Evolutionary conservation across 2,888 invertebrate species (phyloP), one percentile per base, ranked within the genome.

Genomic region (Drosophila lutescens): DNA sequence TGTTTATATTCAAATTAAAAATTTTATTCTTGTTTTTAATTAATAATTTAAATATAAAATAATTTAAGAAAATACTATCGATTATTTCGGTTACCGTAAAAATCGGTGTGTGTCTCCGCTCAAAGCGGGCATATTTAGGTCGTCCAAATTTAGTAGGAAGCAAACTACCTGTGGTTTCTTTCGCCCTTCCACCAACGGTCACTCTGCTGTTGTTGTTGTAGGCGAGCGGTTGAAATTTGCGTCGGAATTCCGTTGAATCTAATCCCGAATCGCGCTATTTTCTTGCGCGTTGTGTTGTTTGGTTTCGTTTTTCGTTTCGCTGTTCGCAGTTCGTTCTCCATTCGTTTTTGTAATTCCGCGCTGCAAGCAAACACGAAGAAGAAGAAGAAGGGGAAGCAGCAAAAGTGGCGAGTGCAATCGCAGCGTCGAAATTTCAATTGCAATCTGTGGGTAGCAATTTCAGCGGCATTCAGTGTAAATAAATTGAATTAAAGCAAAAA

Each of bases 401-500:
- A 62, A 66, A 72, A 59, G 63, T 55, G 50, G 65, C 65, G 57
- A 72, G 56, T 58, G 56, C 51, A 58, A 40, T 58, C 32, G 44
- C 47, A 53, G 59, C 53, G 55, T 65, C 51, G 56, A 38, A 40
- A 49, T 41, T 40, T 17, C 32, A 62, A 17, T 38, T 32, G 60
- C 47, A 44, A 36, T 38, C 47, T 43, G 61, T 61, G 67, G 56
- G 67, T 41, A 17, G 55, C 61, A 49, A 43, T 38, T 46, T 44
- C 47, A 55, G 57, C 57, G 59, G 71, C 71, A 50, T 53, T 65
- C 76, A 65, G 80, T 80, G 76, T 73, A 80, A 76, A 88, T 88
- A 78, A 85, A 86, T 86, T 78, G 54, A 82, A 86, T 80, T 78
- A 75, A 80, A 69, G 58, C 67, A 67, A 79, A 74, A 63, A 54